These are phyloP conservation scores for Zoanthus gigantus DNA, from an alignment of 92 coral and sea anemone species.

Conservation along the genomic window DNA sequence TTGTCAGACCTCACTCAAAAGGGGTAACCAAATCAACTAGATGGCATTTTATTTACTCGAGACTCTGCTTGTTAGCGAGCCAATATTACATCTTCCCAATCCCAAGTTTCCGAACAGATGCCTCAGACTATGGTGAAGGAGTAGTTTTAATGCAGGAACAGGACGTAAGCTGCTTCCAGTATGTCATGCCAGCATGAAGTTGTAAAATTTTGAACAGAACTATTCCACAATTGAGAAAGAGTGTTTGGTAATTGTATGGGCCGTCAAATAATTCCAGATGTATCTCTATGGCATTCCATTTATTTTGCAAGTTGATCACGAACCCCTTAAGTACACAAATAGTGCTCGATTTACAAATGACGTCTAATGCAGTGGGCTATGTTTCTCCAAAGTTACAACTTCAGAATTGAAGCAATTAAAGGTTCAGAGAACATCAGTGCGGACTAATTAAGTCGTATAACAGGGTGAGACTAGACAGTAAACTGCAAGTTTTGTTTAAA, in stretches of 20 bases:
- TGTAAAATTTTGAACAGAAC: slow-evolving; percentile 13
- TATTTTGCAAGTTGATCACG: slow-evolving; percentile 68
- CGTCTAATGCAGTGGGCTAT: slow-evolving; percentile 73
- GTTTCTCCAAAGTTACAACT: slow-evolving; percentile 52
- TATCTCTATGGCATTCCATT: slow-evolving; percentile 67
- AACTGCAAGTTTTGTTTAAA: background rate
- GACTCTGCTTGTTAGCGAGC: slow-evolving; percentile 33
- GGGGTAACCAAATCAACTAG: slow-evolving; percentile 28
- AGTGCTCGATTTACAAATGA: slow-evolving; percentile 49
- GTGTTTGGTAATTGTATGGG: no score
- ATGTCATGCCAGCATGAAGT: slow-evolving; percentile 39
- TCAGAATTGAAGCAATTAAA: slow-evolving; percentile 61
- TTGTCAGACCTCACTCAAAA: slow-evolving; percentile 42
- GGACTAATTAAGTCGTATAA: slow-evolving; percentile 46
- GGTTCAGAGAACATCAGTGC: slow-evolving; percentile 66
- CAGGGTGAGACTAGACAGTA: background rate
- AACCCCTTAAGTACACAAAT: slow-evolving; percentile 57
- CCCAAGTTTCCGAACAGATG: slow-evolving; percentile 44
- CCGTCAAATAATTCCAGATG: background rate
- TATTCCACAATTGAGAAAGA: no score
- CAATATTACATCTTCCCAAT: slow-evolving; percentile 52
- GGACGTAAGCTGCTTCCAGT: slow-evolving; percentile 41
- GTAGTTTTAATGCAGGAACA: slow-evolving; percentile 47
- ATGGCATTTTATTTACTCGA: slow-evolving; percentile 18
- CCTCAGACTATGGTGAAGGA: slow-evolving; percentile 51